Evolutionary conservation across 2,888 invertebrate species (phyloP).

Genomic region (Rhingia rostrata): DNA sequence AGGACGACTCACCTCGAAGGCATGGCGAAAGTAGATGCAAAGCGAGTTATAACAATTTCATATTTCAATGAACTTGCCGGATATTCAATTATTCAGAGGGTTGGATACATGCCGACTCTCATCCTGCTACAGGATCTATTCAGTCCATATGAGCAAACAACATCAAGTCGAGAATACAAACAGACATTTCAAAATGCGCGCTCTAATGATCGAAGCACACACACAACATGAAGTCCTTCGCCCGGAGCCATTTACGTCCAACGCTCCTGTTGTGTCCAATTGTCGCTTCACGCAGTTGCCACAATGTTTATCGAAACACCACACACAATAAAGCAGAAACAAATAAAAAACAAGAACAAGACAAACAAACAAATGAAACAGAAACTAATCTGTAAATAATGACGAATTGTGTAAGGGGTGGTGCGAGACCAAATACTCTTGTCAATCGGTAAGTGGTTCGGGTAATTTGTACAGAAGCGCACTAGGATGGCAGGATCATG

Average conservation of each 20-base stretch:
- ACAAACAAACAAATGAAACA: slow-evolving; percentile 45
- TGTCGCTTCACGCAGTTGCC: slow-evolving; percentile 62
- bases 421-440: slow-evolving; percentile 52
- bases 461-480: slow-evolving; percentile 58
- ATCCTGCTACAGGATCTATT: slow-evolving; percentile 4
- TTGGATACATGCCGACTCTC: slow-evolving; percentile 17
- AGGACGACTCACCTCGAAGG: slow-evolving; percentile 59
- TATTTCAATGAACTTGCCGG: slow-evolving; percentile 73
- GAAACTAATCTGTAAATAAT: slow-evolving; percentile 75
- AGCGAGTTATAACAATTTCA: slow-evolving; percentile 73
- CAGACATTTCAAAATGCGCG: slow-evolving; percentile 55
- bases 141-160: slow-evolving; percentile 67
- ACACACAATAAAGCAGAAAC: slow-evolving; percentile 72
- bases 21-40: slow-evolving; percentile 50
- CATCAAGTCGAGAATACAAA: slow-evolving; percentile 6
- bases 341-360: slow-evolving; percentile 53
- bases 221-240: slow-evolving; percentile 57
- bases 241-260: slow-evolving; percentile 78
- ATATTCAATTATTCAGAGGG: slow-evolving; percentile 73
- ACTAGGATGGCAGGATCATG: slow-evolving; percentile 64
- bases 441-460: slow-evolving; percentile 69
- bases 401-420: slow-evolving; percentile 58
- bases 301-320: slow-evolving; percentile 71
- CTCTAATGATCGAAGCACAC: slow-evolving; percentile 64
- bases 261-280: slow-evolving; percentile 54